Evolutionary conservation across 2,113 vertebrate species (phyloP), one percentile per base, ranked within the genome.

Genomic region (Thinocorus orbignyianus): DNA sequence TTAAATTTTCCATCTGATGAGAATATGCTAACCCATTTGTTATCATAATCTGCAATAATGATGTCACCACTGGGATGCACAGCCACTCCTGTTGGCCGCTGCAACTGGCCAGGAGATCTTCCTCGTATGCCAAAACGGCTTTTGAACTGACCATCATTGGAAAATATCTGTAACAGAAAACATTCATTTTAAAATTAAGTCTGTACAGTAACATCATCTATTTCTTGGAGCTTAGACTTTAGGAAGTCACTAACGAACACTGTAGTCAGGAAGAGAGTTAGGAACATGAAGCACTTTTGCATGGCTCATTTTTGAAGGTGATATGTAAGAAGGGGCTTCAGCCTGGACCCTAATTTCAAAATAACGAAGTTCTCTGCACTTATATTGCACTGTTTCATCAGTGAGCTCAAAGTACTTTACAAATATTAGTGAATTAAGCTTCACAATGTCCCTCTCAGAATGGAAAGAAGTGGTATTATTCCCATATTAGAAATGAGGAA

Each of bases 1-100:
- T 99, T 99, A 97, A 99, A 99, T 96, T 99, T 99, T 61, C 99
- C 99, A 68, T 99, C 99, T 9, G 98, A 98, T 55, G 99, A 99
- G 96, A 99, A 99, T 96, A 99, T 99, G 99, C 99, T 99, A 97
- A 99, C 99, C 99, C 99, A 99, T 91, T 99, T 99, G 96, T 99
- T 99, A 96, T 99, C 99, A 17, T 99, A 99, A 96, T 99, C 99
- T 7, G 99, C 99, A 35, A 99, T 99, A 94, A 99, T 99, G 90
- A 99, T 99, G 97, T 99, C 99, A 74, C 99, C 99, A 44, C 98
- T 99, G 42, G 99, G 99, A 94, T 99, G 99, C 62, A 99, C 98
- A 7, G 99, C 99, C 22, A 99, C 99, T 9, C 99, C 99, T 1
- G 99, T 99, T 46, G 99, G 99, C 55, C 99, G 96, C 95, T 99